phyloP scores from a whole-genome alignment of 2,888 invertebrate species.

The Alcis repandata region DNA sequence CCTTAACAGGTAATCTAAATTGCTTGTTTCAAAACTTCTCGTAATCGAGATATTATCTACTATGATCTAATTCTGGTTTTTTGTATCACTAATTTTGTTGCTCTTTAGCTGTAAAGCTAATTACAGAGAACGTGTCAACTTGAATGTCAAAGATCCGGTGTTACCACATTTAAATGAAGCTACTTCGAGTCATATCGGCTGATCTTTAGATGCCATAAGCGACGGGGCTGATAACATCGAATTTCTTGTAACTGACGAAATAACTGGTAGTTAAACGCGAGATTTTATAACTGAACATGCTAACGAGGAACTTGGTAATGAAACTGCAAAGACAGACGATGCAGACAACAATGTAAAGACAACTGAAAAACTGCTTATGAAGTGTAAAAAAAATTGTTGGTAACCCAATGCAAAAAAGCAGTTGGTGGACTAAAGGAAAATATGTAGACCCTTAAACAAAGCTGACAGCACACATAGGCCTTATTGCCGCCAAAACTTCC shows the following conservation, averaged over 20 bases:
- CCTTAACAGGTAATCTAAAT: constrained; percentile 35
- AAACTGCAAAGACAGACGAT: not conserved
- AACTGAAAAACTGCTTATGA: not conserved
- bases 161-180: constrained; percentile 31
- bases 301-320: constrained; percentile 3
- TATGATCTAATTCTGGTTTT: constrained; percentile 23
- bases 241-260: constrained; percentile 34
- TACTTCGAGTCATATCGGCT: constrained; percentile 24
- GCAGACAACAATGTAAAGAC: not conserved
- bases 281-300: constrained; percentile 24
- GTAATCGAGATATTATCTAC: constrained; percentile 31
- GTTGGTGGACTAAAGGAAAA: no score
- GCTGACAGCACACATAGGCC: no score
- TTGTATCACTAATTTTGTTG: constrained; percentile 25
- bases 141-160: constrained; percentile 33
- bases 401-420: no score
- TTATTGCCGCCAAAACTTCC: no score
- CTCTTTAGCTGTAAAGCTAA: constrained; percentile 25
- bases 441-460: no score
- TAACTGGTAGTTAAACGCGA: constrained; percentile 5
- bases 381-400: not conserved
- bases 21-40: constrained; percentile 26
- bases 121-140: constrained; percentile 29
- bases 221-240: constrained; percentile 29
- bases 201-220: constrained; percentile 33